Percentiles rank a stretch among this genome's conserved stretches.
Evolutionary conservation across 2,888 invertebrate genomes (phyloP).

Genomic region (Lucinisca nassula): DNA sequence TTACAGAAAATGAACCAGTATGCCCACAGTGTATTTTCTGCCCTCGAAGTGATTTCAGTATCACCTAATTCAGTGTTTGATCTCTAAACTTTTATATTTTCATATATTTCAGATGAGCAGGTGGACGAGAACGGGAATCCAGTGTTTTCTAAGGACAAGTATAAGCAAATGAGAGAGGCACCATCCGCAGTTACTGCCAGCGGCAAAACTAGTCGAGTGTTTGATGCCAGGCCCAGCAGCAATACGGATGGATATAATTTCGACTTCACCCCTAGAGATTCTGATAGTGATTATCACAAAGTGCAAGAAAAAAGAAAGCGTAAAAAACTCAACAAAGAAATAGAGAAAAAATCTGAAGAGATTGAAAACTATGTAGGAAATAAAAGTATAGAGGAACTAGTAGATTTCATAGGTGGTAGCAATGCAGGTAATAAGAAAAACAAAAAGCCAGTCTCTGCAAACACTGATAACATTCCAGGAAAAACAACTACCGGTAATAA

Average conservation of each 20-base stretch:
- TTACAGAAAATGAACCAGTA: too few relatives aligned
- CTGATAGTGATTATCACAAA: slow-evolving; percentile 37
- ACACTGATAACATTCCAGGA: slow-evolving; percentile 65
- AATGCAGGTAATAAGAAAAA: slow-evolving; percentile 68
- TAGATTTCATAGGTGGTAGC: slow-evolving; percentile 79
- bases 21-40: too few relatives aligned
- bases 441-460: slow-evolving; percentile 63
- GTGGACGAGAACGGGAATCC: slow-evolving; percentile 83
- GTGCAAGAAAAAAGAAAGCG: slow-evolving; percentile 53
- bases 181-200: slow-evolving; percentile 61
- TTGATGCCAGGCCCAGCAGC: neutral
- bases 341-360: slow-evolving; percentile 68
- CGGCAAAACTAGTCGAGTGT: slow-evolving; percentile 33
- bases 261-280: neutral
- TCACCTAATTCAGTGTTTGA: too few relatives aligned
- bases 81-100: too few relatives aligned
- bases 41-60: too few relatives aligned
- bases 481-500: slow-evolving; percentile 72
- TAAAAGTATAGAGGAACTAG: slow-evolving; percentile 74
- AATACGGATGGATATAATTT: neutral
- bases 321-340: slow-evolving; percentile 67
- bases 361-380: slow-evolving; percentile 78
- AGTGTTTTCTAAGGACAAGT: slow-evolving; percentile 54
- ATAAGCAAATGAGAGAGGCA: slow-evolving; percentile 80
- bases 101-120: slow-evolving; percentile 70